Percentiles rank a stretch among this genome's conserved stretches.
These are phyloP conservation scores for Drepana arcuata DNA, from an alignment of 1,140 invertebrate genomes.

Conservation along the genomic window DNA sequence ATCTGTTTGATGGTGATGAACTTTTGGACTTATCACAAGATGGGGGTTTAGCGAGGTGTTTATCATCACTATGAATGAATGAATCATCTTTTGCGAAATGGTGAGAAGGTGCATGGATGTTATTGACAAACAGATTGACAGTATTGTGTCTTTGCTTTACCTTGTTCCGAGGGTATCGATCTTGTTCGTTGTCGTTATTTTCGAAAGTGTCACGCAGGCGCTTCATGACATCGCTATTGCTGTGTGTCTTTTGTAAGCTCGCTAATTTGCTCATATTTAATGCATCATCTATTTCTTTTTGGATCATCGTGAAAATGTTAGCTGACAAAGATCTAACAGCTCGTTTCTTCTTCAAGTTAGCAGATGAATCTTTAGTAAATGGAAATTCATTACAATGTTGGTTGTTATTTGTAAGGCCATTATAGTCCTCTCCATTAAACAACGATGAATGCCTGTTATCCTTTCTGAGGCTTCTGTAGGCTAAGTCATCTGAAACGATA, in stretches of 20 bases:
- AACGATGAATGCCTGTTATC: conserved; percentile 73
- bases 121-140: conserved; percentile 61
- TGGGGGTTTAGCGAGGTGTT: conserved; percentile 59
- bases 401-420: conserved; percentile 52
- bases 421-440: conserved; percentile 51
- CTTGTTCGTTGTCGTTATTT: conserved; percentile 53
- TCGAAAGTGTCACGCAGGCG: conserved; percentile 55
- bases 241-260: conserved; percentile 61
- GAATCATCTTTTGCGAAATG: conserved; percentile 67
- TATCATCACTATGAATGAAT: conserved; percentile 63
- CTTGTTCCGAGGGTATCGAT: conserved; percentile 58
- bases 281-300: conserved; percentile 72
- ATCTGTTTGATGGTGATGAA: conserved; percentile 63
- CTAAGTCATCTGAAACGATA: conserved; percentile 88
- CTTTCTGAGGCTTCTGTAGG: conserved; percentile 86
- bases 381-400: conserved; percentile 52
- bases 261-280: conserved; percentile 47
- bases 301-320: conserved; percentile 82
- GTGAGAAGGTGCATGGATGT: conserved; percentile 43
- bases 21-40: conserved; percentile 68
- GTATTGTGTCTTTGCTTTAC: conserved; percentile 68
- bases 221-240: conserved; percentile 63
- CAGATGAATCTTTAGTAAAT: conserved; percentile 44
- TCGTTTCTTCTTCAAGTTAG: conserved; percentile 77
- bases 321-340: conserved; percentile 85